A percentile compares a stretch with the other conserved stretches of the same genome.
These are phyloP conservation scores for Meta bourneti DNA, from an alignment of 2,888 invertebrate genomes.

Conservation along the genomic window DNA sequence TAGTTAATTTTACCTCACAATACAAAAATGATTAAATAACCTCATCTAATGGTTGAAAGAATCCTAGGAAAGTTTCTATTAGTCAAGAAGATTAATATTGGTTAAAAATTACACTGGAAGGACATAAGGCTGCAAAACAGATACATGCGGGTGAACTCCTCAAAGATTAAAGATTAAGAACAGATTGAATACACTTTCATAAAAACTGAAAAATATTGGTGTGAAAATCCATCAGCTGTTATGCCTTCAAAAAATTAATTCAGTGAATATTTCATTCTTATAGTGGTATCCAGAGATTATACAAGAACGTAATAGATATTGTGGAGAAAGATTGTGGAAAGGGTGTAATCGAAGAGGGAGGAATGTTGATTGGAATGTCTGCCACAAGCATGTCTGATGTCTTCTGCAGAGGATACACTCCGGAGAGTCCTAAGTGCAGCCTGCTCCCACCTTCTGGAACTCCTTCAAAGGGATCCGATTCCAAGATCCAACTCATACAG, in stretches of 20 bases:
- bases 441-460: slow-evolving; percentile 61
- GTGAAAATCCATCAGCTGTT: no score
- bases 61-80: neutral
- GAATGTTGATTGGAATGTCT: slow-evolving; percentile 62
- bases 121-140: no score
- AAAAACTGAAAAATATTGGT: no score
- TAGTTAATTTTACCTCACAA: no score
- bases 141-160: no score
- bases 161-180: no score
- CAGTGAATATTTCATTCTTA: neutral
- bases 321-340: slow-evolving; percentile 62
- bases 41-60: neutral
- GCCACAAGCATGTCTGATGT: slow-evolving; percentile 59
- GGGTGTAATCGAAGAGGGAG: slow-evolving; percentile 56
- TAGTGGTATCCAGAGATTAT: slow-evolving; percentile 69
- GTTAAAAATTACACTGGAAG: no score
- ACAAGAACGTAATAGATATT: slow-evolving; percentile 31
- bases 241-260: no score
- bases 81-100: no score
- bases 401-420: slow-evolving; percentile 72
- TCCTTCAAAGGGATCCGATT: slow-evolving; percentile 60
- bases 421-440: slow-evolving; percentile 43
- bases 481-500: slow-evolving; percentile 69
- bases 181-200: no score
- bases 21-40: neutral